Evolutionary conservation across 2,113 vertebrate species (phyloP), one percentile per base, ranked within the genome.

Genomic region (Gnathonemus echidnorhynchus): DNA sequence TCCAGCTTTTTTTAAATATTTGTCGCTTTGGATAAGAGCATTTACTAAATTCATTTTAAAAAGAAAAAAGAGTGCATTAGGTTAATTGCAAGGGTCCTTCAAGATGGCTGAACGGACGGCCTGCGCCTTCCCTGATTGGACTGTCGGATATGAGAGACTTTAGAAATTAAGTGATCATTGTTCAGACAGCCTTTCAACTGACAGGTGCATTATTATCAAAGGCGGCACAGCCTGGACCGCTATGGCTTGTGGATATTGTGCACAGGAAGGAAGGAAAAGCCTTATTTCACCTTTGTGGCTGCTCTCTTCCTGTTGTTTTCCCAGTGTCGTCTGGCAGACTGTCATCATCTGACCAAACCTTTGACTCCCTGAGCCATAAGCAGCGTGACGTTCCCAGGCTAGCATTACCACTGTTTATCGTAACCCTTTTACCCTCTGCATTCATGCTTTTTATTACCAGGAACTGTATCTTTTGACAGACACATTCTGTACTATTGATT

Each of bases 251-350:
- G 24, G 2, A 15, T 10, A 31, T 17, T 86, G 86, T 87, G 19
- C 27, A 35, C 5, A 3, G 49, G 50, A 46, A 86, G 86, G 83
- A 21, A 45, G 39, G 21, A 86, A 84, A 86, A 90, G 45, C 49
- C 45, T 45, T 92, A 90, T 90, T 88, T 93, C 89, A 90, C 90
- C 77, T 35, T 86, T 90, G 91, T 87, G 58, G 39, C 31, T 52
- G 50, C 66, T 83, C 48, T 89, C 91, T 94, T 95, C 94, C 95
- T 95, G 95, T 94, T 92, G 90, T 91, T 31, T 35, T 35, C 49
- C 84, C 35, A 35, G 56, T 90, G 35, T 48, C 7, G 86, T 87
- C 27, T 87, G 31, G 5, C 50, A 53, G 49, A 53, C 27, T 42
- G 86, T 17, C 49, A 53, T 87, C 52, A 7, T 87, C 24, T 53